phyloP scores from a whole-genome alignment of 1,140 invertebrate species.

The Muscidifurax raptorellus region DNA sequence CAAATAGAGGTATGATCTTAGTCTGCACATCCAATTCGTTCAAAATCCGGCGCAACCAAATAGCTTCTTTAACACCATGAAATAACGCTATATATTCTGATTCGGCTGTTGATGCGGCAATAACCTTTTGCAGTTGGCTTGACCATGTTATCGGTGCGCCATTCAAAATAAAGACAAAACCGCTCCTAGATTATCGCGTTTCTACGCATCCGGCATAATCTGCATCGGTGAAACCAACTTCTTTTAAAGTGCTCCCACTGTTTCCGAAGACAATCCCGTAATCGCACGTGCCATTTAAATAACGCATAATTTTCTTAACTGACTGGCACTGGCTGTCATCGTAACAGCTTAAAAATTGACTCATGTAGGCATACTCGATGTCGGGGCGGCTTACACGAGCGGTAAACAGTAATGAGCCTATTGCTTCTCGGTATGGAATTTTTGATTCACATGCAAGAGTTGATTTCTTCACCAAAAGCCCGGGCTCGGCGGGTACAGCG shows the following conservation, averaged over 20 bases:
- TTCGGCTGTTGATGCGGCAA: slow-evolving; percentile 67
- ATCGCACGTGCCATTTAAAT: slow-evolving; percentile 50
- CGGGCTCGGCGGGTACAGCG: not conserved
- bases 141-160: not conserved
- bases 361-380: slow-evolving; percentile 62
- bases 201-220: slow-evolving; percentile 41
- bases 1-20: slow-evolving; percentile 44
- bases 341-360: slow-evolving; percentile 54
- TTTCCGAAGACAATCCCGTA: slow-evolving; percentile 47
- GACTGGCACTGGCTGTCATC: slow-evolving; percentile 51
- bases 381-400: slow-evolving; percentile 65
- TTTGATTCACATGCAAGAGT: not conserved
- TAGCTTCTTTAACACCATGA: slow-evolving; percentile 57
- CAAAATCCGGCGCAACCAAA: slow-evolving; percentile 58
- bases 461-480: not conserved
- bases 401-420: slow-evolving; percentile 66
- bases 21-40: slow-evolving; percentile 14
- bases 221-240: slow-evolving; percentile 44
- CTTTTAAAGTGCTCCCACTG: slow-evolving; percentile 1
- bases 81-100: slow-evolving; percentile 69
- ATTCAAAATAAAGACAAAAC: not conserved
- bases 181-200: slow-evolving; percentile 3
- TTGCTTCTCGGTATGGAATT: slow-evolving; percentile 60
- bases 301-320: slow-evolving; percentile 51
- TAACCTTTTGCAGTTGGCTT: slow-evolving; percentile 59